Conservation (phyloP, 2,888 invertebrate genomes). For the Caenorhabditis sp. region DNA sequence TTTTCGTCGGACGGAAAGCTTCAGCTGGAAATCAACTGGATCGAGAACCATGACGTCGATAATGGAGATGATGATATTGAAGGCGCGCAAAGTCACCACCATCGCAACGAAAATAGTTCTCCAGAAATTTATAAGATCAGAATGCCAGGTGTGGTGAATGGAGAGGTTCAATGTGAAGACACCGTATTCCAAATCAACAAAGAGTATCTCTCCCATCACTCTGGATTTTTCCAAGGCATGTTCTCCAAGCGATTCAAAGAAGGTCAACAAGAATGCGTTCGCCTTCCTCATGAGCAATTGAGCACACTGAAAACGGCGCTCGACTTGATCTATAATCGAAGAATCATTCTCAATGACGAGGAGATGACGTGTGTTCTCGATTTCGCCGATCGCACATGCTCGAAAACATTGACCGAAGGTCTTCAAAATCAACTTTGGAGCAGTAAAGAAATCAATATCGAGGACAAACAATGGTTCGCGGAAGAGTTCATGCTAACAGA, state of each 20-base stretch:
- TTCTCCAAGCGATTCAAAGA: constrained; percentile 44
- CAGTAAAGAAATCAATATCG: constrained; percentile 8
- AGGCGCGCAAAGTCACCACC: background rate
- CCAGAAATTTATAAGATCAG: constrained; percentile 1
- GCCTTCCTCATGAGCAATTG: constrained; percentile 1
- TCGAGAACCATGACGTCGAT: constrained; percentile 2
- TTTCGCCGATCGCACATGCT: constrained; percentile 34
- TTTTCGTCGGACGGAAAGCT: constrained; percentile 14
- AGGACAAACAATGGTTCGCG: constrained; percentile 47
- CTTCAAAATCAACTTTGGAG: constrained; percentile 25
- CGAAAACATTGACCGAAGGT: constrained; percentile 23
- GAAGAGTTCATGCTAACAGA: constrained; percentile 42
- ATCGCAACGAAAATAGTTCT: background rate
- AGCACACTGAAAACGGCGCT: background rate
- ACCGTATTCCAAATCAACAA: constrained; percentile 14
- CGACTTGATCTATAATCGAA: constrained; percentile 35
- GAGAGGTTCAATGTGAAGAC: constrained; percentile 22
- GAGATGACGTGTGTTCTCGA: constrained; percentile 15
- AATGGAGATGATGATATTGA: constrained; percentile 7
- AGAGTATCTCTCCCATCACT: constrained; percentile 50
- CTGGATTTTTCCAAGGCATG: constrained; percentile 39
- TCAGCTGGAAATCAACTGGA: constrained; percentile 26
- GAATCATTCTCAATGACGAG: constrained; percentile 1
- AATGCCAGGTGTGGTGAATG: constrained; percentile 26
- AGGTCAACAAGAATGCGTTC: background rate